Evolutionary conservation across 2,888 invertebrate genomes (phyloP), one percentile per base, ranked within the genome.

Genomic region (Platycnemis pennipes): DNA sequence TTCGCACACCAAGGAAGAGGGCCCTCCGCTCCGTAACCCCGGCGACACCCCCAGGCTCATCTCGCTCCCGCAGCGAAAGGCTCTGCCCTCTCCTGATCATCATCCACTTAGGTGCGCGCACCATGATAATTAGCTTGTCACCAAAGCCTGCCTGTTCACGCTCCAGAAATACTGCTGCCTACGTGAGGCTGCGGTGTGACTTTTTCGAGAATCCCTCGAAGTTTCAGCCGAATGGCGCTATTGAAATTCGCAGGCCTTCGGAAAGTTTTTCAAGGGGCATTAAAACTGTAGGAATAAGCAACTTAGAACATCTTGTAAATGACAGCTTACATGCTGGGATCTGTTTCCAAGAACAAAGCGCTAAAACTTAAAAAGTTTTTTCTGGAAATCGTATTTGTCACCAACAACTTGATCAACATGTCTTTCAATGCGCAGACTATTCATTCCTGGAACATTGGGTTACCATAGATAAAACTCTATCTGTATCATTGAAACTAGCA

Each of bases 121-220:
- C 77, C 16, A 26, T 37, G 77, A 77, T 77, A 77, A 77, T 77
- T 77, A 77, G 77, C 77, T 77, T 77, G 77, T 37, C 77, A 77
- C 77, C 31, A 77, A 77, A 77, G 77, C 77, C 77, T 16, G 49
- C 19, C 13, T 13, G 77, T 77, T 37, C 77, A 13, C 77, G 31
- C 37, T 16, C 37, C 26, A 37, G 37, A 77, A 49, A n/a, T n/a
- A n/a, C 26, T 77, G 37, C 16, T 16, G 26, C 63, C 63, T 63
- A 37, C 11, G 77, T 77, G 77, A 37, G 13, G 37, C 77, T 5
- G 77, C 13, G 77, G 77, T 13, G 37, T 13, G 13, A 69, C 77
- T 4, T 77, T 77, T 77, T 37, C 31, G 37, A 77, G 77, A 77
- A 77, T 31, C 77, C 77, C 77, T 77, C 37, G 13, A 77, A 77